Conservation (phyloP, 2,888 invertebrate genomes). For the Salticus scenicus region DNA sequence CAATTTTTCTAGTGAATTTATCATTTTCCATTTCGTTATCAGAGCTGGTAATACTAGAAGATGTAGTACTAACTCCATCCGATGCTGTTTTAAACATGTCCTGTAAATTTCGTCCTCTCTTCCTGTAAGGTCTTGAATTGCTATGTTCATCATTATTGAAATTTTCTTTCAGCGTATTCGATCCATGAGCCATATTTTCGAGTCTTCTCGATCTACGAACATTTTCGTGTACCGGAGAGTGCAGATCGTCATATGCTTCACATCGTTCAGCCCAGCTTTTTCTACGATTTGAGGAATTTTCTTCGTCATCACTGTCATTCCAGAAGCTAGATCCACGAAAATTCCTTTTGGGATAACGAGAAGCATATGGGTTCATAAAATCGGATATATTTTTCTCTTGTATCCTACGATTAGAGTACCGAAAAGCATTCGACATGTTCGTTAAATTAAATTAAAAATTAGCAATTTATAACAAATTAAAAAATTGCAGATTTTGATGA, state of each 20-base stretch:
- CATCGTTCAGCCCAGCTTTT: not conserved
- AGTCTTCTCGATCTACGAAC: not conserved
- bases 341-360: not conserved
- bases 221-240: not conserved
- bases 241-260: not conserved
- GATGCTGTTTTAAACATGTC: not conserved
- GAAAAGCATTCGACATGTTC: not conserved
- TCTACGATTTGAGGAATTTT: not conserved
- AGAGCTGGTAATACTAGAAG: conserved; percentile 36
- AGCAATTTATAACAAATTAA: no score
- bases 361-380: not conserved
- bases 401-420: not conserved
- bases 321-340: not conserved
- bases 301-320: not conserved
- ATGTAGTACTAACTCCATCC: conserved; percentile 20
- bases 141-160: not conserved
- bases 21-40: conserved; percentile 48
- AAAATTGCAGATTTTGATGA: no score
- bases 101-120: conserved; percentile 20
- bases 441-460: not conserved
- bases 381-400: not conserved
- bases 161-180: not conserved
- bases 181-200: not conserved
- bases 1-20: conserved; percentile 75
- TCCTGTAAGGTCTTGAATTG: not conserved